Conservation (phyloP, 2,888 invertebrate genomes). For the Phorcus lineatus region DNA sequence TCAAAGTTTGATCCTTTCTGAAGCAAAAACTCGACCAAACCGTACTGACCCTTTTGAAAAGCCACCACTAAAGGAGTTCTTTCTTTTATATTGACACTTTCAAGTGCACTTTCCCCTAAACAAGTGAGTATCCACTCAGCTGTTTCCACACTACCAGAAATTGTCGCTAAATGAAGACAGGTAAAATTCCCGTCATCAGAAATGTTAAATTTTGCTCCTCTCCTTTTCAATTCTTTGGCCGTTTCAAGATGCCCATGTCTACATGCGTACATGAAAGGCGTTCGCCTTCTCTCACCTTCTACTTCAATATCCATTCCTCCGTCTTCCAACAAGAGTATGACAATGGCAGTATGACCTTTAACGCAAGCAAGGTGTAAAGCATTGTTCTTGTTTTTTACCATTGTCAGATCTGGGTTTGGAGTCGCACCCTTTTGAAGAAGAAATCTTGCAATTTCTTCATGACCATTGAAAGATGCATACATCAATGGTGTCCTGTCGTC, state of each 20-base stretch:
- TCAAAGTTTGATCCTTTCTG: background rate
- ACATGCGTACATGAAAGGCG: slow-evolving; percentile 18
- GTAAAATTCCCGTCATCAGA: no score
- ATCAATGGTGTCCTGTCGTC: slow-evolving; percentile 12
- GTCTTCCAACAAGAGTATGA: background rate
- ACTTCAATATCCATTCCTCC: background rate
- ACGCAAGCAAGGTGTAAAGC: background rate
- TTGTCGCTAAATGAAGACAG: background rate
- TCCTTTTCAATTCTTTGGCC: no score
- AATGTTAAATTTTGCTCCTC: no score
- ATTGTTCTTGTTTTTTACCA: background rate
- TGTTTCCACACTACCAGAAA: background rate
- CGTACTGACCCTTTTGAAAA: background rate
- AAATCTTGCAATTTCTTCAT: no score
- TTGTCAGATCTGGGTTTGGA: background rate
- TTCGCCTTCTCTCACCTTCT: background rate
- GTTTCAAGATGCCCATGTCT: no score
- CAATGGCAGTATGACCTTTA: background rate
- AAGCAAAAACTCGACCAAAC: background rate
- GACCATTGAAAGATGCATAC: slow-evolving; percentile 4
- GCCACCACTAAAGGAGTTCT: slow-evolving; percentile 15
- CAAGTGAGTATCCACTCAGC: background rate
- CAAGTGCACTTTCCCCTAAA: background rate
- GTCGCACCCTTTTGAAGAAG: background rate
- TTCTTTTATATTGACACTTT: background rate